These are phyloP conservation scores for Idaea biselata DNA, from an alignment of 2,888 invertebrate species.

Conservation along the genomic window DNA sequence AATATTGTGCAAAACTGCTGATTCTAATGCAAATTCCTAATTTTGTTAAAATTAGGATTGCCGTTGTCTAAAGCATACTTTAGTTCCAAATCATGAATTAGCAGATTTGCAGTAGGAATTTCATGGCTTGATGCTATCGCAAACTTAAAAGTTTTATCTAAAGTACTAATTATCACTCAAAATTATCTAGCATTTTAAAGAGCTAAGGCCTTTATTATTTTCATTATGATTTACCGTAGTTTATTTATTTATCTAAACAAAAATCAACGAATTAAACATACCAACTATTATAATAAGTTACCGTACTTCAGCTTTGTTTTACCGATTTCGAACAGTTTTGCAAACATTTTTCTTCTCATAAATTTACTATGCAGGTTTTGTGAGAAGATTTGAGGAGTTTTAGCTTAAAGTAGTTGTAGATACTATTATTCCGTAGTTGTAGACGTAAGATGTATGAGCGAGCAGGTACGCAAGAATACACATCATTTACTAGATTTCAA, in stretches of 20 bases:
- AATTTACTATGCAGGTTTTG: slow-evolving; percentile 77
- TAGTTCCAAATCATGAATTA: slow-evolving; percentile 27
- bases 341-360: slow-evolving; percentile 81
- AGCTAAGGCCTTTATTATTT: slow-evolving; percentile 57
- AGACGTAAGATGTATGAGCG: slow-evolving; percentile 62
- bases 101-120: slow-evolving; percentile 48
- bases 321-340: slow-evolving; percentile 72
- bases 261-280: slow-evolving; percentile 34
- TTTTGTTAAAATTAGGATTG: background rate
- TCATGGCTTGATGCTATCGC: slow-evolving; percentile 59
- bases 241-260: slow-evolving; percentile 50
- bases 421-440: slow-evolving; percentile 67
- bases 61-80: background rate
- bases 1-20: slow-evolving; percentile 18
- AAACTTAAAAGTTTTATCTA: slow-evolving; percentile 18
- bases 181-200: slow-evolving; percentile 45
- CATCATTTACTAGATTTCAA: slow-evolving; percentile 35
- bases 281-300: slow-evolving; percentile 45
- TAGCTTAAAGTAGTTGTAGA: slow-evolving; percentile 74
- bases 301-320: slow-evolving; percentile 65
- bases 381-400: slow-evolving; percentile 69
- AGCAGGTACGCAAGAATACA: slow-evolving; percentile 54
- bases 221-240: slow-evolving; percentile 66
- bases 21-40: background rate
- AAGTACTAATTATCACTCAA: slow-evolving; percentile 18